Evolutionary conservation across 2,113 vertebrate species (phyloP).

Genomic region (Triplophysa siluroides): DNA sequence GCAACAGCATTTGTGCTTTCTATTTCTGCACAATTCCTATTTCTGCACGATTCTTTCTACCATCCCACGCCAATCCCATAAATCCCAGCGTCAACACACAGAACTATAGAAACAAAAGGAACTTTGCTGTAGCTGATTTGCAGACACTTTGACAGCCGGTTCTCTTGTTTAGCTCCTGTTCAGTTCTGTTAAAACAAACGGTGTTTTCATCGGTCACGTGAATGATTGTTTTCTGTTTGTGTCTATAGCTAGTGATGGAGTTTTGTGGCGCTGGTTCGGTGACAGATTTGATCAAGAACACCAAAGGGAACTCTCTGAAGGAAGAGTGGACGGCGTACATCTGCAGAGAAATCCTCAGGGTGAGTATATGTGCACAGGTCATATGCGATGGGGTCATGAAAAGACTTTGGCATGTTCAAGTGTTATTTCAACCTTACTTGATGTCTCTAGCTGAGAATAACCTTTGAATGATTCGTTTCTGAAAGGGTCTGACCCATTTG

Average conservation of each 20-base stretch:
- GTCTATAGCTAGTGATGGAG: constrained; percentile 93
- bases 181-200: too few relatives aligned
- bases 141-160: neutral
- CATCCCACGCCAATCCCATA: too few relatives aligned
- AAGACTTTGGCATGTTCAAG: neutral
- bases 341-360: constrained; percentile 97
- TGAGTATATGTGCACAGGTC: constrained; percentile 59
- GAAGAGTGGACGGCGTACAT: constrained; percentile 99
- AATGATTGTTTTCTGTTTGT: constrained; percentile 7
- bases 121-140: neutral
- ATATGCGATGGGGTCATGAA: neutral
- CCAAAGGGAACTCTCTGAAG: constrained; percentile 96
- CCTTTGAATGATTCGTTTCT: constrained; percentile 5
- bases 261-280: constrained; percentile 96
- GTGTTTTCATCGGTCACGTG: neutral
- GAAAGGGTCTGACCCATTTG: constrained; percentile 95
- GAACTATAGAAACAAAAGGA: too few relatives aligned
- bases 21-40: too few relatives aligned
- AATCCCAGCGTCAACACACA: too few relatives aligned
- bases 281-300: constrained; percentile 99
- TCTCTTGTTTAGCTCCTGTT: too few relatives aligned
- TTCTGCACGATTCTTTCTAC: too few relatives aligned
- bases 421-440: neutral
- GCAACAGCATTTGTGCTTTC: too few relatives aligned
- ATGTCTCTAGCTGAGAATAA: neutral